Conservation (phyloP, 2,797 vertebrate genomes). For the Atherinosoma microstoma region DNA sequence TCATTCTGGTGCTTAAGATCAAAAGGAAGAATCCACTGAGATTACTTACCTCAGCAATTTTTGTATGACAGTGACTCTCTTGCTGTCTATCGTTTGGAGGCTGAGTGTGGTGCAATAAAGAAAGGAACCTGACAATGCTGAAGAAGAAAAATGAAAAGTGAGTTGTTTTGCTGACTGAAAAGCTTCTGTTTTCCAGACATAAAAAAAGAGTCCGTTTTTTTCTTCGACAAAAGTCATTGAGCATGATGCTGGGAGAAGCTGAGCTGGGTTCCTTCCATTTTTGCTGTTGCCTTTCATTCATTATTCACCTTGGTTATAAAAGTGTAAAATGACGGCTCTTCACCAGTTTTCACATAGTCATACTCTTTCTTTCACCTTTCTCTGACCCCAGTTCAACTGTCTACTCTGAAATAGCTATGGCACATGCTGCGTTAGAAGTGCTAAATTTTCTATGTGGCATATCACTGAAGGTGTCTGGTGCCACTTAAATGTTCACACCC, state of each 20-base stretch:
- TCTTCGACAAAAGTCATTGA: constrained; percentile 48
- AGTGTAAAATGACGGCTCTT: constrained; percentile 67
- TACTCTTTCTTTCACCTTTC: constrained; percentile 62
- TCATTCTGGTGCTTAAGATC: constrained; percentile 66
- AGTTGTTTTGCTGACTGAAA: constrained; percentile 64
- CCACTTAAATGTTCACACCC: constrained; percentile 65
- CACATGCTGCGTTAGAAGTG: constrained; percentile 60
- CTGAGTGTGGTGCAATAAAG: constrained; percentile 44
- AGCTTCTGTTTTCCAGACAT: constrained; percentile 39
- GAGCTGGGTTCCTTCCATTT: constrained; percentile 37
- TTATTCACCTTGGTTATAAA: constrained; percentile 69
- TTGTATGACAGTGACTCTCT: constrained; percentile 26
- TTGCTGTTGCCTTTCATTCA: constrained; percentile 68
- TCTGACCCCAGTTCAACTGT: constrained; percentile 58
- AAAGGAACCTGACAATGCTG: constrained; percentile 46
- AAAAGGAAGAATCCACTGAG: constrained; percentile 53
- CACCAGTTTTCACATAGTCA: constrained; percentile 57
- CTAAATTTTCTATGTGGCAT: constrained; percentile 47
- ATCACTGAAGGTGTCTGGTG: constrained; percentile 61
- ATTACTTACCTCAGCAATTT: constrained; percentile 67
- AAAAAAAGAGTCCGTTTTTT: constrained; percentile 7
- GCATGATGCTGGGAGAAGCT: constrained; percentile 53
- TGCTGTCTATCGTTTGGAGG: constrained; percentile 36
- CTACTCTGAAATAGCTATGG: constrained; percentile 40
- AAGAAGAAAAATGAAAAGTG: constrained; percentile 37